A percentile compares a stretch with the other conserved stretches of the same genome.
phyloP scores from a whole-genome alignment of 2,113 vertebrate species.

The Semnornis frantzii region DNA sequence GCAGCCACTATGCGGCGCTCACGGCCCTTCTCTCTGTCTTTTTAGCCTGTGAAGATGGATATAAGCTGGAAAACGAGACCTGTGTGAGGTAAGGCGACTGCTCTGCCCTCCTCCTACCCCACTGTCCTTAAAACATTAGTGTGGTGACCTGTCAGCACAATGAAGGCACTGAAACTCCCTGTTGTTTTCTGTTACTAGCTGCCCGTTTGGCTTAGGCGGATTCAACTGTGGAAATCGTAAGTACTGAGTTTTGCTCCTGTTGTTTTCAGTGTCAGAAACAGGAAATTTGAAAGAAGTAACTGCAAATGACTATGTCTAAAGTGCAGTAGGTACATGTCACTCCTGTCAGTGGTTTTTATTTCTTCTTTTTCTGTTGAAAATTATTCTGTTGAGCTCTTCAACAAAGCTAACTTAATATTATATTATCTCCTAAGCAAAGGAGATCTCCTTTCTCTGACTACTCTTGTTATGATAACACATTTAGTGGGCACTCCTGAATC shows the following conservation, averaged over 20 bases:
- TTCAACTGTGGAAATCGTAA: conserved; percentile 97
- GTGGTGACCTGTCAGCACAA: not conserved
- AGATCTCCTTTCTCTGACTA: not conserved
- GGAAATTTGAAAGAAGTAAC: not conserved
- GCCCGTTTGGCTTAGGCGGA: conserved; percentile 94
- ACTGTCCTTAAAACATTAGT: not conserved
- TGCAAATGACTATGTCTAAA: not conserved
- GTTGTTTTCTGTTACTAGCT: conserved; percentile 79
- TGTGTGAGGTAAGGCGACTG: conserved; percentile 86
- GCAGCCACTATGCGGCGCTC: conserved; percentile 8
- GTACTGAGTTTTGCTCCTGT: conserved; percentile 40
- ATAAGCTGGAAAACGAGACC: conserved; percentile 87
- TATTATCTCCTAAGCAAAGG: not conserved
- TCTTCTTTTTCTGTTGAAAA: not conserved
- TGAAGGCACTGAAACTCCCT: conserved; percentile 23
- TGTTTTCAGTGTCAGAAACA: not conserved
- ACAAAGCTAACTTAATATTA: not conserved
- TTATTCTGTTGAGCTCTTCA: not conserved
- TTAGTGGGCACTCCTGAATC: not conserved
- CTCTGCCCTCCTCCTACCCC: not conserved
- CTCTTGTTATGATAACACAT: not conserved
- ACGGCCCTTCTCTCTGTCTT: conserved; percentile 27
- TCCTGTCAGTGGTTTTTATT: not conserved
- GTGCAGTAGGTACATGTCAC: rapidly evolving
- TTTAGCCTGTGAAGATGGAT: conserved; percentile 93